These are phyloP conservation scores for Campylorhamphus procurvoides DNA, from an alignment of 2,113 vertebrate genomes.

Conservation along the genomic window DNA sequence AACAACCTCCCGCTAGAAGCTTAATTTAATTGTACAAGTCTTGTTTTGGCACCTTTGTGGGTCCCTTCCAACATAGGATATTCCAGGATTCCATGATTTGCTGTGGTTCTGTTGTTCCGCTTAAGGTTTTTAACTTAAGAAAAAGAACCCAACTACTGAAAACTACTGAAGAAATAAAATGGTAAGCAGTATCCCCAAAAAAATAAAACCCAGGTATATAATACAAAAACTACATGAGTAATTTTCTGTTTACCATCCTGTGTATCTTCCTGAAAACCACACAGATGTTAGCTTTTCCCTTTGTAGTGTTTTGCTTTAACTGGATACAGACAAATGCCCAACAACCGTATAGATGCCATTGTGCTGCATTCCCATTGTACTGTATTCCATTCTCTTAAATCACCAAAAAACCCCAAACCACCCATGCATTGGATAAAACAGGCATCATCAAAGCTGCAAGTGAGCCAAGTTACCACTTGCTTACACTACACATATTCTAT, in stretches of 20 bases:
- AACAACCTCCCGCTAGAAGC: not conserved
- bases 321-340: not conserved
- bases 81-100: not conserved
- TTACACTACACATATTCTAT: not conserved
- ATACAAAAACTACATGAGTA: not conserved
- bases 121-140: not conserved
- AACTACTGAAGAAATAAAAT: not conserved
- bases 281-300: not conserved
- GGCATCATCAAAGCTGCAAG: not conserved
- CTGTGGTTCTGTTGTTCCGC: not conserved
- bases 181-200: not conserved
- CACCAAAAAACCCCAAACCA: not conserved
- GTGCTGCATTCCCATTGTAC: not conserved
- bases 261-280: not conserved
- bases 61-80: not conserved
- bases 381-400: not conserved
- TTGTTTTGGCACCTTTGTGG: not conserved
- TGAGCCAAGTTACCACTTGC: slow-evolving; percentile 11
- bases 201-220: not conserved
- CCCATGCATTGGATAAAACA: not conserved
- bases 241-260: not conserved
- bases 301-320: not conserved
- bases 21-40: not conserved
- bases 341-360: rapidly evolving
- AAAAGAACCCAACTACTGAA: not conserved